Conservation (phyloP, 1,140 invertebrate genomes). For the Drosophila kikkawai region DNA sequence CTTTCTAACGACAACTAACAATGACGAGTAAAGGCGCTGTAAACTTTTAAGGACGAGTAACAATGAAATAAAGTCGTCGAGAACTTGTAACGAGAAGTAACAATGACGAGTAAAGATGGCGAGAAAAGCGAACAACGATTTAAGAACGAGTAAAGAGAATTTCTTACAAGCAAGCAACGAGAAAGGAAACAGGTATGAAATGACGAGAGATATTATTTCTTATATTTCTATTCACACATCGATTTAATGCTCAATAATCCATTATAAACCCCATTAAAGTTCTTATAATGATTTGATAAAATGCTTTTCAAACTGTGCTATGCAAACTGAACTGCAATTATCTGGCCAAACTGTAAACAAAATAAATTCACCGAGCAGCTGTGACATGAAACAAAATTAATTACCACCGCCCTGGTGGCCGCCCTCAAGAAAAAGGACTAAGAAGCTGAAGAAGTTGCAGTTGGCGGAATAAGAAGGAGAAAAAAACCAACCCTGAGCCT, state of each 20-base stretch:
- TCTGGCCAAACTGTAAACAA: constrained; percentile 45
- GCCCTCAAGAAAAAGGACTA: constrained; percentile 1
- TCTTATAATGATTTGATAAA: constrained; percentile 28
- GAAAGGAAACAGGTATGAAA: background rate
- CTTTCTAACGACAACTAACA: background rate
- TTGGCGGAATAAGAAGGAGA: constrained; percentile 1
- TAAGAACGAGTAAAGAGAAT: background rate
- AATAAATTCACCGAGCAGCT: constrained; percentile 50
- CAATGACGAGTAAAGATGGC: too few species aligned
- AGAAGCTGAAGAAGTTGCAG: constrained; percentile 15
- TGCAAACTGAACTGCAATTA: constrained; percentile 46
- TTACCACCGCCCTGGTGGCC: constrained; percentile 34
- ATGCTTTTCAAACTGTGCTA: constrained; percentile 16
- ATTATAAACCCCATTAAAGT: background rate
- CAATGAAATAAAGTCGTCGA: background rate
- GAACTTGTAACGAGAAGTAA: background rate
- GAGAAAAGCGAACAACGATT: too few species aligned
- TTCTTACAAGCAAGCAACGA: background rate
- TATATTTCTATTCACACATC: background rate
- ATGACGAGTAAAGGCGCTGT: too few species aligned
- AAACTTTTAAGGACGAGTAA: too few species aligned
- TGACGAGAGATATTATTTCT: background rate
- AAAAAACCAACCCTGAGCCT: background rate
- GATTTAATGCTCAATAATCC: too few species aligned
- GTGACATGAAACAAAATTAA: constrained; percentile 66